These are phyloP conservation scores for Palythoa grandis DNA, from an alignment of 92 coral and sea anemone genomes.

Conservation along the genomic window DNA sequence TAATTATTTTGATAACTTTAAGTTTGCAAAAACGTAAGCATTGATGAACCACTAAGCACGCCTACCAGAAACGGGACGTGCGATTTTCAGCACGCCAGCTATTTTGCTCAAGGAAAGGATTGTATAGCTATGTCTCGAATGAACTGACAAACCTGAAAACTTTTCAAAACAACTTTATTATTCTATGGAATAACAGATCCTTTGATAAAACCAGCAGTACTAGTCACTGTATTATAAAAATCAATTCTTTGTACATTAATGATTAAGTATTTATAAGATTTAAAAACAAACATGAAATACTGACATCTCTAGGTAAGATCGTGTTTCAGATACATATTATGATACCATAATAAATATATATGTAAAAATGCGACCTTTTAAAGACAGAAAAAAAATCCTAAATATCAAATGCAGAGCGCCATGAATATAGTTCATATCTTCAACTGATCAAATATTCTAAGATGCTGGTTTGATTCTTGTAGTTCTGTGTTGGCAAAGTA, in stretches of 20 bases:
- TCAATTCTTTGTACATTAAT: not conserved
- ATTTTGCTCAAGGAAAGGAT: too few relatives aligned
- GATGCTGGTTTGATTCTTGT: not conserved
- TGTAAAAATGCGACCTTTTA: conserved; percentile 3
- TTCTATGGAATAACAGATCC: not conserved
- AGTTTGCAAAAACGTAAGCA: too few relatives aligned
- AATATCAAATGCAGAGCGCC: not conserved
- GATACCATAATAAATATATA: conserved; percentile 14
- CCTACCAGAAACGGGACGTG: too few relatives aligned
- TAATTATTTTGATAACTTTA: too few relatives aligned
- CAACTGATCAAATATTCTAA: conserved; percentile 3
- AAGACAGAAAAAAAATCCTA: not conserved
- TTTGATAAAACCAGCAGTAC: conserved; percentile 23
- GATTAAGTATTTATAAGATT: not conserved
- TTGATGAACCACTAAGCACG: too few relatives aligned
- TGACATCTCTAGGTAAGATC: not conserved
- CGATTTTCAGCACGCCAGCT: too few relatives aligned
- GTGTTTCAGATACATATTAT: conserved; percentile 1
- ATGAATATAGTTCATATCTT: not conserved
- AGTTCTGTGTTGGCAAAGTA: not conserved
- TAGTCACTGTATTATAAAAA: conserved; percentile 8
- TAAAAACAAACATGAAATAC: not conserved
- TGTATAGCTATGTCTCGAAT: too few relatives aligned
- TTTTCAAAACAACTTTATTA: not conserved
- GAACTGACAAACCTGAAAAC: too few relatives aligned